phyloP scores from a whole-genome alignment of 2,797 vertebrate genomes.

The Atherinosoma microstoma region DNA sequence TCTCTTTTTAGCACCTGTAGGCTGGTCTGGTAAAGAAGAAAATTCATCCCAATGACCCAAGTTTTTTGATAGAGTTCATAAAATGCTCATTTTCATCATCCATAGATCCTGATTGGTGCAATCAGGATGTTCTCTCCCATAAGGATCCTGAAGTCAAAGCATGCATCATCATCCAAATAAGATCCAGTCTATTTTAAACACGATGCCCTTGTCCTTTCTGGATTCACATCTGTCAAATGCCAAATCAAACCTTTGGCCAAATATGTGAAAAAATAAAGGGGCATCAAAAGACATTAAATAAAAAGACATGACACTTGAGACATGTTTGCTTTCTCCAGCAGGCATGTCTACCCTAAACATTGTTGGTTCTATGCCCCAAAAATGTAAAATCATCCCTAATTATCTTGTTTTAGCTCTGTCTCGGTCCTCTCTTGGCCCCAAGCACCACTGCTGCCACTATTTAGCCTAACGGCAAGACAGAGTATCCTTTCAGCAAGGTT shows the following conservation, averaged over 20 bases:
- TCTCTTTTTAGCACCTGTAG: too few species aligned
- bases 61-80: too few species aligned
- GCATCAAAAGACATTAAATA: neutral
- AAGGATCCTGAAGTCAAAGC: too few species aligned
- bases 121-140: too few species aligned
- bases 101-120: too few species aligned
- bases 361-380: neutral
- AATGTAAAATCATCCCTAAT: neutral
- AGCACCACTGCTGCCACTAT: neutral
- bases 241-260: conserved; percentile 12
- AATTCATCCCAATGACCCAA: too few species aligned
- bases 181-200: neutral
- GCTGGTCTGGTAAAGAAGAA: too few species aligned
- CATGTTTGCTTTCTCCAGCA: neutral
- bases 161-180: neutral
- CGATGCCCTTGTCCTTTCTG: neutral
- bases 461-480: neutral
- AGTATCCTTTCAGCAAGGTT: neutral
- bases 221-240: neutral
- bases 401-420: neutral
- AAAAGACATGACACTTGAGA: neutral
- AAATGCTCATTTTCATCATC: too few species aligned
- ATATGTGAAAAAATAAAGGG: neutral
- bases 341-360: neutral
- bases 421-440: neutral